Evolutionary conservation across 2,113 vertebrate species (phyloP).

Genomic region (Vombatus ursinus): DNA sequence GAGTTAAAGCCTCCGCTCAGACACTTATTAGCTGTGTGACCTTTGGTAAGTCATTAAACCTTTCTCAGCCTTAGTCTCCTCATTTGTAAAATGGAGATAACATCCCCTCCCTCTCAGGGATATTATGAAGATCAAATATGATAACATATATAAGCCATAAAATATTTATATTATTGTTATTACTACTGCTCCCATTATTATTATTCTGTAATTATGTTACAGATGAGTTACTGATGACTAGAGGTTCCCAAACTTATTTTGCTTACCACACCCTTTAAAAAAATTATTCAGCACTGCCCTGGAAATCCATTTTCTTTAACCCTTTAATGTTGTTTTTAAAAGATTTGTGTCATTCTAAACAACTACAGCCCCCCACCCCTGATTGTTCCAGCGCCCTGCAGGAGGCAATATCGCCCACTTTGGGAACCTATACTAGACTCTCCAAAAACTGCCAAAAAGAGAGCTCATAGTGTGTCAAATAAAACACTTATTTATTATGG

Average conservation of each 20-base stretch:
- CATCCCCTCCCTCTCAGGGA: neutral
- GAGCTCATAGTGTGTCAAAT: neutral
- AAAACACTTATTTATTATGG: neutral
- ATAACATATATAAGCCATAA: neutral
- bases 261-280: too few species aligned
- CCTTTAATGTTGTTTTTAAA: too few species aligned
- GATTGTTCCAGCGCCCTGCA: too few species aligned
- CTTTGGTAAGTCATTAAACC: neutral
- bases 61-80: neutral
- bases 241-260: too few species aligned
- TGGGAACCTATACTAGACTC: too few species aligned
- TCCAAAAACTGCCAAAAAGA: neutral
- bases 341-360: too few species aligned
- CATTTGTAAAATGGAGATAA: neutral
- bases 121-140: neutral
- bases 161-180: neutral
- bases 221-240: neutral
- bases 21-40: too few species aligned
- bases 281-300: too few species aligned
- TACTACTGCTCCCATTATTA: neutral
- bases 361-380: too few species aligned
- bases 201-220: neutral
- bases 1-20: neutral
- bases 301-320: too few species aligned
- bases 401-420: too few species aligned